Percentiles rank a stretch among this genome's conserved stretches.
These are phyloP conservation scores for Oxyruncus cristatus DNA, from an alignment of 2,113 vertebrate genomes.

Conservation along the genomic window DNA sequence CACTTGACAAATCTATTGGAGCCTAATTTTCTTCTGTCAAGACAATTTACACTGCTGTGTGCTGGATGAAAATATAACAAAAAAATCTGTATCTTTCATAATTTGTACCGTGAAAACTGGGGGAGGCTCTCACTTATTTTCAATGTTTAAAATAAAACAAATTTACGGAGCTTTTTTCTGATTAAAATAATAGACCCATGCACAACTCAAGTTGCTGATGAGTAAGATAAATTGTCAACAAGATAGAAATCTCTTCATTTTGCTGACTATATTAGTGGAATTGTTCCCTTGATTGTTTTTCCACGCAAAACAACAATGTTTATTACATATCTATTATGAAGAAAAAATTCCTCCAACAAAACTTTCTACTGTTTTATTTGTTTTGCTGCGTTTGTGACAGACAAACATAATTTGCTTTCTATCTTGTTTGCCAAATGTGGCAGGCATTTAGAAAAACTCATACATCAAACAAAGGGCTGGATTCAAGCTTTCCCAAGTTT, in stretches of 20 bases:
- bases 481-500: not conserved
- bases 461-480: not conserved
- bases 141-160: not conserved
- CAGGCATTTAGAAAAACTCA: not conserved
- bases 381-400: not conserved
- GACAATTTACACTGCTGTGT: constrained; percentile 16
- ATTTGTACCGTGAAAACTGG: not conserved
- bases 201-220: not conserved
- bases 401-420: not conserved
- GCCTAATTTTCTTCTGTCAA: not conserved
- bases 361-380: not conserved
- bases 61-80: constrained; percentile 18
- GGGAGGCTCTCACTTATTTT: not conserved
- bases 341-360: not conserved
- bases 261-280: not conserved
- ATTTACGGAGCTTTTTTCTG: not conserved
- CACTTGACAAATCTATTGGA: not conserved
- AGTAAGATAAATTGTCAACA: not conserved
- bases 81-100: constrained; percentile 4
- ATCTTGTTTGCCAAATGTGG: not conserved
- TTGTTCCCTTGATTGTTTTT: constrained; percentile 16
- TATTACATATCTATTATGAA: not conserved
- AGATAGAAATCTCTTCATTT: not conserved
- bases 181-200: not conserved
- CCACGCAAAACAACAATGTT: not conserved